Conservation (phyloP, 2,888 invertebrate genomes). For the Phlogophora meticulosa region DNA sequence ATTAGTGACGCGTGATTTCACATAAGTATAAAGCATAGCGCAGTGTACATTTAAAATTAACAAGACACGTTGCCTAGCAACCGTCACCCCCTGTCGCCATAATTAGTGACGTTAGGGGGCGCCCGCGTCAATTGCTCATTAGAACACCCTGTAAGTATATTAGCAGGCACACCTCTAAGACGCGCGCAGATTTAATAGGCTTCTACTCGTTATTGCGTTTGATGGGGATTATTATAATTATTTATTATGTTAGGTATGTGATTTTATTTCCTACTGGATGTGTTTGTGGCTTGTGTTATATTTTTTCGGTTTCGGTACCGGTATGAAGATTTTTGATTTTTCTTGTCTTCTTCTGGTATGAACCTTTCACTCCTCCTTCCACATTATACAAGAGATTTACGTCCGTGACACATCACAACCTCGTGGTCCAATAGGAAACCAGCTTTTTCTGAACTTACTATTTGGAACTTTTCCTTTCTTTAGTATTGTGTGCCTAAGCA, state of each 20-base stretch:
- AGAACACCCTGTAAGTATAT: conserved; percentile 46
- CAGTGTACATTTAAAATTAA: conserved; percentile 35
- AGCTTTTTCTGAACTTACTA: too few species aligned
- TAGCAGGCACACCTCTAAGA: conserved; percentile 29
- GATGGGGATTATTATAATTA: conserved; percentile 9
- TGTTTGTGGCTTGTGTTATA: too few species aligned
- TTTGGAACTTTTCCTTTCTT: too few species aligned
- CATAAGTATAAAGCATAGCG: conserved; percentile 12
- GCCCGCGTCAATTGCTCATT: conserved; percentile 60
- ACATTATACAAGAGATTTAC: too few species aligned
- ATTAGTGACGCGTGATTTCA: conserved; percentile 21
- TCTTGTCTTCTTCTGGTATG: too few species aligned
- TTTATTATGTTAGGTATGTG: background rate
- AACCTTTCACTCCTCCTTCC: too few species aligned
- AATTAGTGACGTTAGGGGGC: conserved; percentile 52
- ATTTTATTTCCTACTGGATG: background rate
- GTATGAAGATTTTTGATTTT: too few species aligned
- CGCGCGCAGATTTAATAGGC: conserved; percentile 46
- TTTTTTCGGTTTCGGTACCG: too few species aligned
- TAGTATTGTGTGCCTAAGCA: too few species aligned
- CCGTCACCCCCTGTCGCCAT: conserved; percentile 34
- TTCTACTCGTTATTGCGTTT: background rate
- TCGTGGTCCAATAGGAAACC: too few species aligned
- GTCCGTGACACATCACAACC: too few species aligned
- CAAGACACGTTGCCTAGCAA: conserved; percentile 47